Conservation (phyloP, 2,797 vertebrate genomes). For the Sebastes itinus region DNA sequence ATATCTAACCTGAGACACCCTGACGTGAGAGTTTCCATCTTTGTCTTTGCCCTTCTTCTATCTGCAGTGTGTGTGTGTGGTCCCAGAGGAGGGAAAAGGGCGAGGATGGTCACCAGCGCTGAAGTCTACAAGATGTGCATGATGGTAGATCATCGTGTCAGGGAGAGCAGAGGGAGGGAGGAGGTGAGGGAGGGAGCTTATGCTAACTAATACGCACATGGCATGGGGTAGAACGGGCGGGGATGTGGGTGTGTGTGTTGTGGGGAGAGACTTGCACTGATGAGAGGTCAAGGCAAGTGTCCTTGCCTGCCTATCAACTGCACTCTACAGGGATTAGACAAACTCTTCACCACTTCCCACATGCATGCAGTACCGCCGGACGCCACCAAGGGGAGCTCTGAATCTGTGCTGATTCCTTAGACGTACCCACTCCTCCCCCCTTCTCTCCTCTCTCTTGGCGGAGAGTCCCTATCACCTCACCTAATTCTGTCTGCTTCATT, state of each 20-base stretch:
- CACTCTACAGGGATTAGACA: constrained; percentile 46
- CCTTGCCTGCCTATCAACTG: constrained; percentile 60
- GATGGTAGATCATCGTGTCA: constrained; percentile 50
- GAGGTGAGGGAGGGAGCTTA: neutral
- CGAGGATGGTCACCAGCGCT: constrained; percentile 12
- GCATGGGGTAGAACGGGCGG: neutral
- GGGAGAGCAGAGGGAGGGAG: neutral
- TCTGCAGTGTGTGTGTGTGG: neutral
- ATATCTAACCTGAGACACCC: constrained; percentile 21
- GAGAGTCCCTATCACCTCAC: constrained; percentile 65
- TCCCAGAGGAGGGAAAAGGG: constrained; percentile 17
- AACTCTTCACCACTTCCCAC: neutral
- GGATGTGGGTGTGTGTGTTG: neutral
- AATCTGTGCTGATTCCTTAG: constrained; percentile 35
- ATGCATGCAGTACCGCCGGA: constrained; percentile 8
- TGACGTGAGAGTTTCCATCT: constrained; percentile 14
- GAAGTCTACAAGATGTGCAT: constrained; percentile 40
- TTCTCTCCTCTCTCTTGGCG: constrained; percentile 31
- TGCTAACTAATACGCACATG: constrained; percentile 15
- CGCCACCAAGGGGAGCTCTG: constrained; percentile 78
- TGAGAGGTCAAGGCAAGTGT: constrained; percentile 59
- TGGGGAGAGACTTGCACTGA: constrained; percentile 19
- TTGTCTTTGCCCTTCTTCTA: constrained; percentile 21
- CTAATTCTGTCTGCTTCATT: constrained; percentile 77
- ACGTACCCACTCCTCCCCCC: neutral